Base-by-base conservation (phyloP, 2,888 invertebrate genomes). In the Cheilosia scutellata region DNA sequence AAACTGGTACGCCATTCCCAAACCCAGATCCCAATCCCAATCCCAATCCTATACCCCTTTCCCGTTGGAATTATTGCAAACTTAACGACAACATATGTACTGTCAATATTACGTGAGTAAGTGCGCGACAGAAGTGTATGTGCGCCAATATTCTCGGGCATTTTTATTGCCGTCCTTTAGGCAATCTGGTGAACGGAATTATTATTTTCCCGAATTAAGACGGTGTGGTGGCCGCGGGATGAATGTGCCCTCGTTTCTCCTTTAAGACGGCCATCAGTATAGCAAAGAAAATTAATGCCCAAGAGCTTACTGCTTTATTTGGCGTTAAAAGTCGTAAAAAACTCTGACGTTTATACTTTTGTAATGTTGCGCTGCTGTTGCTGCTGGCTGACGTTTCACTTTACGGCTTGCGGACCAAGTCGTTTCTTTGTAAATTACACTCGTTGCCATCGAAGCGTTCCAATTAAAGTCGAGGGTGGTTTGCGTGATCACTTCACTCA, bases 121-220 rank as follows among this genome's bases (percentile, higher is more conserved):
- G 62, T 62, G 16, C 29, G 40, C 37, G 16, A 25, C 27, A 33
- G 20, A 11, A 16, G 42, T 55, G 51, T 47, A 25, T 51, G 42
- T 60, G 25, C 31, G 53, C 13, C n/a, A 9, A 55, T 66, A 51
- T 42, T 20, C 51, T 33, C 37, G 47, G 16, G 16, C 42, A 47
- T 53, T 79, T 83, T 84, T 79, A 79, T 74, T 74, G 58, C 63
- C 75, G 70, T 74, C 66, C 68, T 75, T 65, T 63, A 60, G 51
- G 63, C 78, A 78, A 78, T 84, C 83, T 74, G 74, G 62, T 25
- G 51, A 63, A 47, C 20, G 42, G 40, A 83, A 70, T 84, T 79
- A 78, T 79, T 68, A 63, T 66, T 70, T 78, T 55, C 2, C 63
- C 55, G 31, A 63, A 53, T 53, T 70, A 70, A 58, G 40, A 11